Percentiles rank a stretch among this genome's conserved stretches.
Conservation (phyloP, 2,113 vertebrate genomes). For the Hiodon tergisus region DNA sequence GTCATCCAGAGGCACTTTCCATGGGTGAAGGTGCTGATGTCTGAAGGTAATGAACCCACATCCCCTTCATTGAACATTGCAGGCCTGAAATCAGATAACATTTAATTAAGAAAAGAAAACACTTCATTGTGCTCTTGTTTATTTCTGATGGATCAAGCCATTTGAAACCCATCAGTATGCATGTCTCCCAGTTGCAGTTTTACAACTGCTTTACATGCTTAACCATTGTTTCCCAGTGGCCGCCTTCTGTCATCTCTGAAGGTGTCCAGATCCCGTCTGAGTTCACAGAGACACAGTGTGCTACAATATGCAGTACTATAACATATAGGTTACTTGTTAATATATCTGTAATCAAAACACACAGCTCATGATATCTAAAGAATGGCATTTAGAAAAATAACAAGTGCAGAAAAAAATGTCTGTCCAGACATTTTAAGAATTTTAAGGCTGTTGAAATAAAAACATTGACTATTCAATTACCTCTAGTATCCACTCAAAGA, state of each 20-base stretch:
- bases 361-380: slow-evolving; percentile 54
- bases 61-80: background rate
- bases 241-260: slow-evolving; percentile 7
- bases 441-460: slow-evolving; percentile 55
- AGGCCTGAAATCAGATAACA: slow-evolving; percentile 20
- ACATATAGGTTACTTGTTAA: slow-evolving; percentile 48
- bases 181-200: slow-evolving; percentile 14
- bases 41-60: background rate
- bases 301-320: slow-evolving; percentile 39
- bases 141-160: slow-evolving; percentile 42
- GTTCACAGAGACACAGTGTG: slow-evolving; percentile 33
- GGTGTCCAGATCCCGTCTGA: slow-evolving; percentile 21
- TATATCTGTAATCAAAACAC: slow-evolving; percentile 54
- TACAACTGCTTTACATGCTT: slow-evolving; percentile 5
- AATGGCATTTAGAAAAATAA: slow-evolving; percentile 54
- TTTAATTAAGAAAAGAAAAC: slow-evolving; percentile 34
- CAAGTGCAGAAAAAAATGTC: slow-evolving; percentile 40
- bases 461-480: slow-evolving; percentile 20
- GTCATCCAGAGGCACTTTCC: background rate
- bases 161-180: slow-evolving; percentile 30
- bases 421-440: slow-evolving; percentile 27
- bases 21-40: background rate
- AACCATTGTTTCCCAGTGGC: slow-evolving; percentile 16
- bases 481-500: slow-evolving; percentile 24
- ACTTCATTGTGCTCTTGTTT: slow-evolving; percentile 49